Evolutionary conservation across 2,797 vertebrate genomes (phyloP).

Genomic region (Gobionotothen gibberifrons): DNA sequence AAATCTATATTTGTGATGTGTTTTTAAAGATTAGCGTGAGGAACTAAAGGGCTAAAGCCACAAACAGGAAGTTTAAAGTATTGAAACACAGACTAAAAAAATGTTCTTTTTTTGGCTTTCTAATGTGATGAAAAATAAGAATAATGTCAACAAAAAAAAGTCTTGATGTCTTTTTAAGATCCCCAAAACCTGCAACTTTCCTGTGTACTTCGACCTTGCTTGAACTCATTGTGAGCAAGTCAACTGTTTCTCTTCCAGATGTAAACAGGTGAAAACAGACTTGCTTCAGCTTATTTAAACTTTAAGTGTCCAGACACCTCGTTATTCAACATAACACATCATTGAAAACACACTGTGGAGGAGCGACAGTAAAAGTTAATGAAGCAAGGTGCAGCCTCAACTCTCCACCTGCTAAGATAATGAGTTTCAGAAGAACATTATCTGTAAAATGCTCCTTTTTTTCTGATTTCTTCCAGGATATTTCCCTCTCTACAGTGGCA

Average conservation of each 20-base stretch:
- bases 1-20: neutral
- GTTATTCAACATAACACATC: slow-evolving; percentile 31
- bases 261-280: slow-evolving; percentile 6
- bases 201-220: neutral
- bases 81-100: too few species aligned
- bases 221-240: neutral
- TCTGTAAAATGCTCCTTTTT: slow-evolving; percentile 3
- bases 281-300: slow-evolving; percentile 20
- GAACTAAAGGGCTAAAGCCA: too few species aligned
- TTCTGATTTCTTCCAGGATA: slow-evolving; percentile 10
- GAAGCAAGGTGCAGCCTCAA: slow-evolving; percentile 12
- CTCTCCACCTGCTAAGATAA: slow-evolving; percentile 1
- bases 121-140: neutral
- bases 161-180: neutral
- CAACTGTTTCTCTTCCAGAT: slow-evolving; percentile 16
- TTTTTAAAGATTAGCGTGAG: neutral
- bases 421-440: neutral
- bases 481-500: slow-evolving; percentile 36
- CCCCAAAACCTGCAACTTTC: neutral
- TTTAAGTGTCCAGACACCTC: slow-evolving; percentile 30
- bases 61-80: too few species aligned
- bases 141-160: too few species aligned
- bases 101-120: neutral
- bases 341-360: slow-evolving; percentile 37
- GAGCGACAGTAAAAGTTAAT: slow-evolving; percentile 19